Percentiles rank a stretch among this genome's conserved stretches.
These are phyloP conservation scores for Drosophila virilis DNA, from an alignment of 1,140 invertebrate species.

Conservation along the genomic window DNA sequence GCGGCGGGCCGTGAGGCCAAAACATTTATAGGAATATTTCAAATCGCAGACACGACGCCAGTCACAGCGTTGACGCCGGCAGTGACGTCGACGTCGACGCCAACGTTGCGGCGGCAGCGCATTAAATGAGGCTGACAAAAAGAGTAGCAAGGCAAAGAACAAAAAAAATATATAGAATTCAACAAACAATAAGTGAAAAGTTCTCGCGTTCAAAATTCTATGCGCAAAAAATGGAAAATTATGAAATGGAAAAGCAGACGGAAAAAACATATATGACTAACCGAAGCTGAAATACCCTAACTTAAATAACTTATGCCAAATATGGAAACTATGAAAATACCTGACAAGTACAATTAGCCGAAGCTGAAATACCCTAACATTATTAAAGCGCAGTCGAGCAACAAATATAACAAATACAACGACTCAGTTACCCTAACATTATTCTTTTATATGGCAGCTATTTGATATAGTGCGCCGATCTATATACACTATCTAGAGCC, in stretches of 20 bases:
- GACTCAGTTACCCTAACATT: no score
- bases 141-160: background rate
- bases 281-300: slow-evolving; percentile 12
- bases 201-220: slow-evolving; percentile 25
- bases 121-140: slow-evolving; percentile 21
- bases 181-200: slow-evolving; percentile 20
- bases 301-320: background rate
- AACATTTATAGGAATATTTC: slow-evolving; percentile 40
- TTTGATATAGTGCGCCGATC: background rate
- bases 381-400: no score
- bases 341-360: no score
- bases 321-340: background rate
- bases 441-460: no score
- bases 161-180: slow-evolving; percentile 14
- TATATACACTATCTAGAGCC: background rate
- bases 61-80: background rate
- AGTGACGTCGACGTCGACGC: background rate
- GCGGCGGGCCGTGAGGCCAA: slow-evolving; percentile 33
- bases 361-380: no score
- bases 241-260: slow-evolving; percentile 59
- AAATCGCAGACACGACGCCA: slow-evolving; percentile 28
- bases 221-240: slow-evolving; percentile 23
- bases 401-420: no score
- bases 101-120: slow-evolving; percentile 12
- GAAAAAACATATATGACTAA: slow-evolving; percentile 24